These are phyloP conservation scores for Plebejus melissa DNA, from an alignment of 2,888 invertebrate species.

Conservation along the genomic window DNA sequence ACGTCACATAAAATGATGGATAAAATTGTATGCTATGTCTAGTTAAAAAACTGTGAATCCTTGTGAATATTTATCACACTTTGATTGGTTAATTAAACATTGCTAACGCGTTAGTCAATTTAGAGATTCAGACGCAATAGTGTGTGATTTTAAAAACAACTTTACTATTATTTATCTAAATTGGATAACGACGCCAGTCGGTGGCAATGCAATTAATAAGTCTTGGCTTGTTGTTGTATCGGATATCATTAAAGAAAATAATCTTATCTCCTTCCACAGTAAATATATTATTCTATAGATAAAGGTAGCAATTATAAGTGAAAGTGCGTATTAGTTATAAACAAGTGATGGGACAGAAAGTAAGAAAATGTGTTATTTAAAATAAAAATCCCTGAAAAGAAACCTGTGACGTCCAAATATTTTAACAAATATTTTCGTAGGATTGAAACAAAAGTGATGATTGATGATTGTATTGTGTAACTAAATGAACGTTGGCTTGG, in stretches of 20 bases:
- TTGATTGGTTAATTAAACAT: background rate
- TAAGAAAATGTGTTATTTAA: background rate
- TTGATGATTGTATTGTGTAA: no score
- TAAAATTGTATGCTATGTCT: background rate
- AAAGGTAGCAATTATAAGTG: background rate
- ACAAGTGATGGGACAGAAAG: background rate
- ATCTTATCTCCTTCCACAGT: background rate
- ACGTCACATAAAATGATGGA: background rate
- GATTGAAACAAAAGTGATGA: no score
- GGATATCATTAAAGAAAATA: conserved; percentile 13
- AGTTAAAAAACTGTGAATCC: no score
- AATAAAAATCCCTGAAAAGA: background rate
- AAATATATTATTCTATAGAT: background rate
- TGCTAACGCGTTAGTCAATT: no score
- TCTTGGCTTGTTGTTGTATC: background rate
- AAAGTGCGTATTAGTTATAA: background rate
- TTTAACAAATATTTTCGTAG: no score
- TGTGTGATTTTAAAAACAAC: no score
- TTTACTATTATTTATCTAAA: no score
- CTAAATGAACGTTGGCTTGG: no score
- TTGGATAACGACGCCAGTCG: background rate
- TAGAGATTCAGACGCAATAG: no score
- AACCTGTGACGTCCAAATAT: background rate
- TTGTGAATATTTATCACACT: background rate
- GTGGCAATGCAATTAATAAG: background rate